Evolutionary conservation across 1,140 invertebrate genomes (phyloP), one percentile per base, ranked within the genome.

Genomic region (Micrasema longulum): DNA sequence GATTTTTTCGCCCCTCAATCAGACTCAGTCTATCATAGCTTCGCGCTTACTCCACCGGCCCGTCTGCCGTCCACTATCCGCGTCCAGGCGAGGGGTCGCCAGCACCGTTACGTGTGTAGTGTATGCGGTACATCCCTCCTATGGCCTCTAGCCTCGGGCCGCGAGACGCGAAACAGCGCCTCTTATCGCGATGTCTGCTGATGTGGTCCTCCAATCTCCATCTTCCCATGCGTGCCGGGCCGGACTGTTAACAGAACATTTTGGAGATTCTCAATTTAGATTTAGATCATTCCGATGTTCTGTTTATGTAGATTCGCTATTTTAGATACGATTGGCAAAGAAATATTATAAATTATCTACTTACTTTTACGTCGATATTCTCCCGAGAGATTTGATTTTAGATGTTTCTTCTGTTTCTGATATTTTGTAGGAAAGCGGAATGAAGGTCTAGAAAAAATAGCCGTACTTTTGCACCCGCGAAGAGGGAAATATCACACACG

Each of bases 121-220:
- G 22, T 53, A 26, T 14, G 3, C 26, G n/a, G n/a, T 7, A 4
- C 26, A 2, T 31, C 2, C 26, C 26, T 31, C 26, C 26, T 57
- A 66, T 50, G 64, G 64, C 43, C 64, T 4, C 31, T 36, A 16
- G 64, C 64, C 64, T 5, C 11, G 31, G 64, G 64, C 47, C 14
- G n/a, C 31, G 16, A 66, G 64, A 66, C 64, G 48, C 22, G 45
- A 52, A 66, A 36, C 52, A 26, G 52, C 48, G 64, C 64, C 64
- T 66, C 52, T 66, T 66, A 66, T 66, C 50, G 35, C 62, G 41
- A 65, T 65, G 41, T 60, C 41, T 47, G 60, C 11, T 10, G 18
- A n/a, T 12, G 22, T 38, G 14, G 7, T 52, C 23, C 47, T 20
- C 43, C 14, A 0, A 45, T 45, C 26, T 26, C 62, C 41, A 65